These are phyloP conservation scores for Volucella inflata DNA, from an alignment of 2,888 invertebrate species.

Conservation along the genomic window DNA sequence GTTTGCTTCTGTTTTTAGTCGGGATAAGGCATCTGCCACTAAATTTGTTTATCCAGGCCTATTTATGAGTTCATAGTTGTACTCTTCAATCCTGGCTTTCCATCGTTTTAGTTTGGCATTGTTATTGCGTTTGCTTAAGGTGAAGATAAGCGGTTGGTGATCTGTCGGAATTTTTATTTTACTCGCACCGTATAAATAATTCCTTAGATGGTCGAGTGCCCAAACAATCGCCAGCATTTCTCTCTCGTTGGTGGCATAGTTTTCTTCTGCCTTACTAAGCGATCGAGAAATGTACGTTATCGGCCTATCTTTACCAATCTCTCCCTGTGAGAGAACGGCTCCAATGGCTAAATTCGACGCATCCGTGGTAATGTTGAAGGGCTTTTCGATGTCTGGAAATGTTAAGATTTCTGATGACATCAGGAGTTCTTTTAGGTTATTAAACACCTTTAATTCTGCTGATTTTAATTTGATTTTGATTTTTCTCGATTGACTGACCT, in stretches of 20 bases:
- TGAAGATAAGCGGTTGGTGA: slow-evolving; percentile 47
- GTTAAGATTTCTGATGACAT: neutral
- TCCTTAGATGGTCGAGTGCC: slow-evolving; percentile 45
- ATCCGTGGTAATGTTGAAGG: slow-evolving; percentile 23
- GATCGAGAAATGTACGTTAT: slow-evolving; percentile 20
- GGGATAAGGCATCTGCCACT: too few relatives aligned
- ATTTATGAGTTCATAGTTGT: slow-evolving; percentile 51
- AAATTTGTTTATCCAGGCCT: slow-evolving; percentile 44
- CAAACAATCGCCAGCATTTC: slow-evolving; percentile 60
- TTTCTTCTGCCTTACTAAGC: slow-evolving; percentile 66
- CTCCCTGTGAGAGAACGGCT: slow-evolving; percentile 6
- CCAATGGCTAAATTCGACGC: slow-evolving; percentile 16
- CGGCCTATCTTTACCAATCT: slow-evolving; percentile 11
- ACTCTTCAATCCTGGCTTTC: slow-evolving; percentile 65
- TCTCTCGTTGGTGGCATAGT: slow-evolving; percentile 61
- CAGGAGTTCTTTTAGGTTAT: too few relatives aligned
- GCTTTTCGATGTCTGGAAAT: slow-evolving; percentile 47
- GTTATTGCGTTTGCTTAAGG: slow-evolving; percentile 44
- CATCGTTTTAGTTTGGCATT: slow-evolving; percentile 51
- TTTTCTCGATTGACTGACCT: too few relatives aligned
- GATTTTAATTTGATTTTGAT: too few relatives aligned
- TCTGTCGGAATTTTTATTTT: slow-evolving; percentile 48
- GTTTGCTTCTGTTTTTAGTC: too few relatives aligned
- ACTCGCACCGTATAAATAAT: slow-evolving; percentile 50
- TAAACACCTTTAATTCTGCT: too few relatives aligned